phyloP scores from a whole-genome alignment of 2,888 invertebrate genomes.

The Cephonodes hylas region DNA sequence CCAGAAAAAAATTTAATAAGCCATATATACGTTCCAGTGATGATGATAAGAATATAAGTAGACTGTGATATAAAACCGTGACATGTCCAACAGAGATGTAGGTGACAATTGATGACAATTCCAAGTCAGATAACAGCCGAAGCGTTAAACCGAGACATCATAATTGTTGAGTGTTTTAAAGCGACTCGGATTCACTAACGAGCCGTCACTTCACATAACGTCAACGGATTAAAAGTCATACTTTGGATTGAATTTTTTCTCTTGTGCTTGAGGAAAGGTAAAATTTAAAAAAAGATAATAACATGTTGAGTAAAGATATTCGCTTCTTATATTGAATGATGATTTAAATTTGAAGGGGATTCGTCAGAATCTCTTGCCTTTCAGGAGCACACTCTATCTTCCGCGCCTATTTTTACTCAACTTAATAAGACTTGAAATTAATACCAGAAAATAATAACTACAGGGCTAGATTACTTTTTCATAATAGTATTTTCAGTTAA shows the following conservation, averaged over 20 bases:
- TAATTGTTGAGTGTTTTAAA: slow-evolving; percentile 16
- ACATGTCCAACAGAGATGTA: slow-evolving; percentile 11
- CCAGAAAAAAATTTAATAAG: no score
- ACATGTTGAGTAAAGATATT: no score
- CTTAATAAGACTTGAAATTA: no score
- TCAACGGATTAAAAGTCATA: not conserved
- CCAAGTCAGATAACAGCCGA: slow-evolving; percentile 43
- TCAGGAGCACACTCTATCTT: no score
- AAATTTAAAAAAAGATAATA: no score
- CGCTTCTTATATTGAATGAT: no score
- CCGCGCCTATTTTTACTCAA: no score
- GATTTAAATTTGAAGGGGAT: no score
- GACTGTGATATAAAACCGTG: not conserved
- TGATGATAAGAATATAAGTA: not conserved
- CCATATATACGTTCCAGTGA: not conserved
- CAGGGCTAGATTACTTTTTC: no score
- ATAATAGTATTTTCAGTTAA: no score
- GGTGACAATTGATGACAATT: slow-evolving; percentile 45
- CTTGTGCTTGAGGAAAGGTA: not conserved
- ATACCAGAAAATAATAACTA: no score
- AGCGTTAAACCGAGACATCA: slow-evolving; percentile 24
- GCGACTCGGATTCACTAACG: slow-evolving; percentile 14
- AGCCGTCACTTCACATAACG: not conserved
- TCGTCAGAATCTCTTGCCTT: no score
- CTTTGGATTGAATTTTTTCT: not conserved